Base-by-base conservation (phyloP, 2,888 invertebrate genomes). In the Drosophila silvestris region DNA sequence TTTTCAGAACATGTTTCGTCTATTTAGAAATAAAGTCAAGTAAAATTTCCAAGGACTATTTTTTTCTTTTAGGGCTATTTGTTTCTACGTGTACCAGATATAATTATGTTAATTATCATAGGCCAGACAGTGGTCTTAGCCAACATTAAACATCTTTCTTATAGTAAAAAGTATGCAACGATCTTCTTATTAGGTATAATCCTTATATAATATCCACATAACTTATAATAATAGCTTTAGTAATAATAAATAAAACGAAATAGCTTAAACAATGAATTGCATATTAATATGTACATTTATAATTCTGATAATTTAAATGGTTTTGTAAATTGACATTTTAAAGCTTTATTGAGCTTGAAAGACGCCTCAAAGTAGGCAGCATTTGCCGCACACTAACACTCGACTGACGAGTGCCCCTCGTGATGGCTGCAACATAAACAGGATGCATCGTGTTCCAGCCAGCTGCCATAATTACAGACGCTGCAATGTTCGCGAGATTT, bases 391-490 rank as follows among this genome's bases (percentile, higher is more conserved):
- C 74, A 82, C 70, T 77, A 44, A 41, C 79, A 64, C 75, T 71
- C 53, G 61, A 56, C 37, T 51, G 75, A 50, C 71, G 59, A 84
- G 78, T 79, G 82, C 30, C 84, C 70, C 82, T 86, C 74, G 72
- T 61, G 72, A 65, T 60, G 33, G 58, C 65, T 50, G 33, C 37
- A 65, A 53, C 32, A 50, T 32, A 50, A 33, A 16, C 58, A 64
- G 35, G 51, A 47, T 28, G 19, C 44, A 33, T 22, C 28, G 59
- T 68, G 16, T 41, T n/a, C 22, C 62, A 33, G 10, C 52, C n/a
- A 59, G 47, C 64, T 60, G 44, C 56, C 60, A 64, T 64, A 74
- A 74, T 78, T 78, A 65, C 71, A 71, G 67, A 69, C 69, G 72
- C 67, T 66, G 76, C 76, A 79, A 69, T 32, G 72, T 76, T 65